A percentile compares a stretch with the other conserved stretches of the same genome.
Evolutionary conservation across 2,888 invertebrate genomes (phyloP).

Genomic region (Chrysina gloriosa): DNA sequence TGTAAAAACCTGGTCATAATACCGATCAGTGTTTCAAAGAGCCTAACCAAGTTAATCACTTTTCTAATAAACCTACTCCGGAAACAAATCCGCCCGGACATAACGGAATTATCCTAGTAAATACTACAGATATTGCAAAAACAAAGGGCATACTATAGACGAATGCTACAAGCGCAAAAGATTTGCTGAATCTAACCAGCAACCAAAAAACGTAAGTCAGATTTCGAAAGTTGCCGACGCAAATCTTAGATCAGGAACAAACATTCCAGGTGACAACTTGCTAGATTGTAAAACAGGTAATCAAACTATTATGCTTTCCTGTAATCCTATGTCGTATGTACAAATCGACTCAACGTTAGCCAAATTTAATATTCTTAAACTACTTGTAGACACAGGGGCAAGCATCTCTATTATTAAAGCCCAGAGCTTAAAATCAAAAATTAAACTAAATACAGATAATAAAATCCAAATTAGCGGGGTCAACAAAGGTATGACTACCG

Average conservation of each 20-base stretch:
- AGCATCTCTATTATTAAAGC: slow-evolving; percentile 42
- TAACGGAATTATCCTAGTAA: too few species aligned
- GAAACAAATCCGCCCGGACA: too few species aligned
- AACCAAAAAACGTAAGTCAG: slow-evolving; percentile 12
- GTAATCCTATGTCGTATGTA: background rate
- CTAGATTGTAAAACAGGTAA: background rate
- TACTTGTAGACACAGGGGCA: slow-evolving; percentile 43
- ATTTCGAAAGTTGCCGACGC: background rate
- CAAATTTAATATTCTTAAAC: slow-evolving; percentile 15
- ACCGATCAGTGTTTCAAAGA: slow-evolving; percentile 8
- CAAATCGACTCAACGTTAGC: background rate
- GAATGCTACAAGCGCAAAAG: slow-evolving; percentile 46
- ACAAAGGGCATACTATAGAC: slow-evolving; percentile 41
- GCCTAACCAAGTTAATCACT: background rate
- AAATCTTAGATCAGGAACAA: background rate
- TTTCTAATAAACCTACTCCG: too few species aligned
- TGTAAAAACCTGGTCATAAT: slow-evolving; percentile 34
- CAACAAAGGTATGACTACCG: background rate
- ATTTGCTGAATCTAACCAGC: slow-evolving; percentile 51
- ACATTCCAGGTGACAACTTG: slow-evolving; percentile 12
- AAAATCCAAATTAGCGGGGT: slow-evolving; percentile 9
- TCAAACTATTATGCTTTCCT: background rate
- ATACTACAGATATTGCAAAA: slow-evolving; percentile 46
- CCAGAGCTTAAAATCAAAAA: slow-evolving; percentile 36
- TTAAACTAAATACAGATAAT: slow-evolving; percentile 1